phyloP scores from a whole-genome alignment of 2,113 vertebrate species.

The Anser brachyrhynchus region DNA sequence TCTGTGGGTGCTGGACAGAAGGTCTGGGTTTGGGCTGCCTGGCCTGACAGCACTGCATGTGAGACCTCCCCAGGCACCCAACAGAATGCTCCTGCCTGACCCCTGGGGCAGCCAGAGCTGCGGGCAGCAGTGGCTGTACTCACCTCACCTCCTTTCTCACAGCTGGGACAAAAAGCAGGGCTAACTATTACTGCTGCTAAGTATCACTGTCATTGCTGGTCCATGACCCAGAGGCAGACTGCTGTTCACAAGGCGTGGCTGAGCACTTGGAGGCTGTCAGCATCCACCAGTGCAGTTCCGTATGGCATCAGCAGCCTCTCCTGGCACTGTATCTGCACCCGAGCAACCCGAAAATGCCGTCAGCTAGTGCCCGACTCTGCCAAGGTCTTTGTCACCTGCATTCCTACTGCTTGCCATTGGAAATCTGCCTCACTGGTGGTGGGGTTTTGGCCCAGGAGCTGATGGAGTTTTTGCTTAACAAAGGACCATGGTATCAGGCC shows the following conservation, averaged over 20 bases:
- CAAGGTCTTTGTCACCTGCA: conserved; percentile 20
- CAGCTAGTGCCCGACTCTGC: background rate
- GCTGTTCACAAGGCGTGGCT: background rate
- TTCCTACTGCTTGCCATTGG: background rate
- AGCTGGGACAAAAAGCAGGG: background rate
- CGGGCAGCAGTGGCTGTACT: background rate
- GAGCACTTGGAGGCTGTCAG: background rate
- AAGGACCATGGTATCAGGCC: background rate
- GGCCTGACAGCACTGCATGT: background rate
- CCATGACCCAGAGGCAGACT: background rate
- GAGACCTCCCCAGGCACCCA: background rate
- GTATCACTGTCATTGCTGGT: background rate
- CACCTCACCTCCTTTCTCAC: background rate
- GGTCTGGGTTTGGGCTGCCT: background rate
- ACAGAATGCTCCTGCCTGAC: background rate
- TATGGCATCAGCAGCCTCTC: background rate
- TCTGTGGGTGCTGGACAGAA: background rate
- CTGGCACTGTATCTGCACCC: background rate
- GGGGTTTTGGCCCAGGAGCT: conserved; percentile 7
- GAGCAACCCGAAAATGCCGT: background rate
- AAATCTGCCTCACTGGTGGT: background rate
- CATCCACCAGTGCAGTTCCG: background rate
- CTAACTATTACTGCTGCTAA: background rate
- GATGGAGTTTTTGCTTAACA: conserved; percentile 19
- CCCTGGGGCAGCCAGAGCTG: background rate